Evolutionary conservation across 1,140 invertebrate genomes (phyloP), one percentile per base, ranked within the genome.

Genomic region (Dufourea novaeangliae): DNA sequence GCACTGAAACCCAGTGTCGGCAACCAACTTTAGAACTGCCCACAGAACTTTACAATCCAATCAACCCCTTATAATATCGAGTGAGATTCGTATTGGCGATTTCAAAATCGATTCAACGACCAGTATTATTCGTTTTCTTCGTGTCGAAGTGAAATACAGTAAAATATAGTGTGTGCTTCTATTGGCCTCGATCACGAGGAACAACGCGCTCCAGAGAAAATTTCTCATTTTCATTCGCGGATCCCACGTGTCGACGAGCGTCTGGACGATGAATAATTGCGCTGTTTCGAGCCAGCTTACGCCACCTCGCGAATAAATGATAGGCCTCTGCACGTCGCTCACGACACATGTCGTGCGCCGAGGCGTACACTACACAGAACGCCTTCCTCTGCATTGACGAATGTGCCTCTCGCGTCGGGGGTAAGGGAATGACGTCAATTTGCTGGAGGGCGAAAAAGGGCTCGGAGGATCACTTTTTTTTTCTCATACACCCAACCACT

Each of bases 381-480:
- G 6, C 37, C 34, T 70, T 73, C 57, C 22, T 14, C 63, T 39
- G 44, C 70, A 46, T 72, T 44, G 46, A 54, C 57, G 68, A 71
- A 54, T 41, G n/a, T n/a, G n/a, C n/a, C n/a, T n/a, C 44, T 50
- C 67, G 54, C 54, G 74, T 5, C 41, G 56, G 62, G 27, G 54
- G 64, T 25, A 59, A 46, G 57, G 75, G 44, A 54, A 7, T 44
- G 56, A 77, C 67, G 68, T 71, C 44, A 71, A 77, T 62, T 63
- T 37, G 68, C 75, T n/a, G 34, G 44, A 44, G 68, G 56, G 32
- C 63, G 57, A 46, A n/a, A 77, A 77, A 71, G 67, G 75, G 57
- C 67, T 77, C 34, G 44, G 22, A 64, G 41, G 46, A 39, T 20
- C 59, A 70, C 68, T 54, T 71, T 54, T 63, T 63, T n/a, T 29